Conservation (phyloP, 2,888 invertebrate species). For the Drosophila formosana region DNA sequence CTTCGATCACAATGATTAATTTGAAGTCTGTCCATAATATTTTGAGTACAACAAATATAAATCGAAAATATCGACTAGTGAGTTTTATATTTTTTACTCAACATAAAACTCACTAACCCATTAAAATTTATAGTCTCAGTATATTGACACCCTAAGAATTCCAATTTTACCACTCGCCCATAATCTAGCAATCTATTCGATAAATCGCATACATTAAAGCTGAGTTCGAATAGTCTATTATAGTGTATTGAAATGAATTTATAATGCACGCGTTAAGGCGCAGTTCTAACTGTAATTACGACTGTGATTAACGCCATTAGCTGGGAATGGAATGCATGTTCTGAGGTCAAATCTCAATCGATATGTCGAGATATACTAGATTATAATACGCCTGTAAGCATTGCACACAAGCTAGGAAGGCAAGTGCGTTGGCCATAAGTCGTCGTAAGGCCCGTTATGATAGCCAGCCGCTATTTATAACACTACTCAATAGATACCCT, state of each 20-base stretch:
- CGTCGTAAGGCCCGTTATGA: conserved; percentile 31
- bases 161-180: background rate
- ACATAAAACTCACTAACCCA: no score
- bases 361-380: conserved; percentile 17
- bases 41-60: no score
- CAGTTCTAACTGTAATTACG: conserved; percentile 50
- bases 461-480: conserved; percentile 44
- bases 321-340: background rate
- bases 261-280: conserved; percentile 6
- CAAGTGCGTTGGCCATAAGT: conserved; percentile 10
- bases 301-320: conserved; percentile 30
- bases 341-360: conserved; percentile 21
- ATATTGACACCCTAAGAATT: background rate
- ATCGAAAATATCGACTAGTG: no score
- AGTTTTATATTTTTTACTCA: no score
- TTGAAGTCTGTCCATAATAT: no score
- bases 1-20: no score
- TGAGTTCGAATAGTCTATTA: background rate
- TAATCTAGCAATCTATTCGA: background rate
- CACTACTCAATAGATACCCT: conserved; percentile 38
- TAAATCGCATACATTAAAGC: background rate
- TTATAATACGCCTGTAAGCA: background rate
- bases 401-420: no score
- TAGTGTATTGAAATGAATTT: conserved; percentile 6
- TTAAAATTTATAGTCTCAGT: no score